phyloP scores from a whole-genome alignment of 2,797 vertebrate species.

The Heteromormyrus szaboi region DNA sequence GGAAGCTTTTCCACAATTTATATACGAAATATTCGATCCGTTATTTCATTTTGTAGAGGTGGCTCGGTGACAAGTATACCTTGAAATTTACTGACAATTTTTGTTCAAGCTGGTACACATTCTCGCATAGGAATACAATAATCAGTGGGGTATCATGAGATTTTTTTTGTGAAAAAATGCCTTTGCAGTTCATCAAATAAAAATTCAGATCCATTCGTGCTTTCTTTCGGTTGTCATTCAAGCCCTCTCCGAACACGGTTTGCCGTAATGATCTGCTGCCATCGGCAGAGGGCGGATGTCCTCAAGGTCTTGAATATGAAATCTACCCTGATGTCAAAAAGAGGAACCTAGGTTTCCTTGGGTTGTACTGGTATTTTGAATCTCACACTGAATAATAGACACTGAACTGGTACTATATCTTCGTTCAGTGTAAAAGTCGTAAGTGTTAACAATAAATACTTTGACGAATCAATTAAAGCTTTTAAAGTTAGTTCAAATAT shows the following conservation, averaged over 20 bases:
- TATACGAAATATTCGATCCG: background rate
- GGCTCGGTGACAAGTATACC: background rate
- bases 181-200: background rate
- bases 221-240: background rate
- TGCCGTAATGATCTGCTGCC: background rate
- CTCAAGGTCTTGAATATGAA: constrained; percentile 28
- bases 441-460: background rate
- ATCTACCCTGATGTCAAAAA: background rate
- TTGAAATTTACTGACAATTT: background rate
- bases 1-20: background rate
- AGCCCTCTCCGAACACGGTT: background rate
- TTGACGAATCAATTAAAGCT: background rate
- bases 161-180: background rate
- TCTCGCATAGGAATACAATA: background rate
- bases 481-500: background rate
- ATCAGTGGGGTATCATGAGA: background rate
- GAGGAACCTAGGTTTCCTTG: background rate
- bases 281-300: constrained; percentile 20
- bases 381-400: background rate
- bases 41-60: background rate
- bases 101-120: background rate
- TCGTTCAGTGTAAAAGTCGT: background rate
- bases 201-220: background rate
- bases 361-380: background rate
- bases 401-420: background rate